phyloP scores from a whole-genome alignment of 2,888 invertebrate species.

The Aphidoletes aphidimyza region DNA sequence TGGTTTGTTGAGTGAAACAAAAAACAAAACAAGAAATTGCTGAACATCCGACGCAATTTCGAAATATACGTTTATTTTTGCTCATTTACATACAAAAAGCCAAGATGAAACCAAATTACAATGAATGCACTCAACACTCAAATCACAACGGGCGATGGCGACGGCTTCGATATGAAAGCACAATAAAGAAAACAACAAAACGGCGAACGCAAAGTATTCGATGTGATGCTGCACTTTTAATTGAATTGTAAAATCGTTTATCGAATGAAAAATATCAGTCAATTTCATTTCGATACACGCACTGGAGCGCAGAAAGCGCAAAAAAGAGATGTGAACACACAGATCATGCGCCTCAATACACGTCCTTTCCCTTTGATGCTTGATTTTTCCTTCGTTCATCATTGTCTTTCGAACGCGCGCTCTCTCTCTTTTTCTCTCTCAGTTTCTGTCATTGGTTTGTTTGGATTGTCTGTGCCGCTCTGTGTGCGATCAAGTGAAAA shows the following conservation, averaged over 20 bases:
- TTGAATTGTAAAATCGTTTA: constrained; percentile 42
- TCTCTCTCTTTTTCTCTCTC: too few relatives aligned
- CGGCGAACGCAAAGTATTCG: neutral
- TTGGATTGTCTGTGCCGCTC: neutral
- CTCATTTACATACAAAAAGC: neutral
- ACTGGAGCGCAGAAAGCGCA: neutral
- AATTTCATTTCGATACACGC: neutral
- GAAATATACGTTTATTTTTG: neutral
- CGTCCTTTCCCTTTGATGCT: constrained; percentile 11
- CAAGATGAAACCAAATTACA: neutral
- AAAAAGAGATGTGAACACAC: neutral
- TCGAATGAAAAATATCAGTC: constrained; percentile 20
- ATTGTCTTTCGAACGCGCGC: constrained; percentile 19
- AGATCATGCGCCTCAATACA: constrained; percentile 2
- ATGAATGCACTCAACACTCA: constrained; percentile 10
- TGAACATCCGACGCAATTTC: neutral
- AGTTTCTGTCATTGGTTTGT: too few relatives aligned
- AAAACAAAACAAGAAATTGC: neutral
- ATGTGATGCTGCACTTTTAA: constrained; percentile 32
- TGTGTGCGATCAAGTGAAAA: constrained; percentile 39
- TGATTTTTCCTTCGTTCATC: neutral
- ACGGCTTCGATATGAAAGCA: neutral
- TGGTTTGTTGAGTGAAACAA: neutral
- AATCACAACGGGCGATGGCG: neutral
- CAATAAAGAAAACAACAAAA: too few relatives aligned